Percentiles rank a stretch among this genome's conserved stretches.
Evolutionary conservation across 2,797 vertebrate genomes (phyloP).

Genomic region (Peromyscus attwateri): DNA sequence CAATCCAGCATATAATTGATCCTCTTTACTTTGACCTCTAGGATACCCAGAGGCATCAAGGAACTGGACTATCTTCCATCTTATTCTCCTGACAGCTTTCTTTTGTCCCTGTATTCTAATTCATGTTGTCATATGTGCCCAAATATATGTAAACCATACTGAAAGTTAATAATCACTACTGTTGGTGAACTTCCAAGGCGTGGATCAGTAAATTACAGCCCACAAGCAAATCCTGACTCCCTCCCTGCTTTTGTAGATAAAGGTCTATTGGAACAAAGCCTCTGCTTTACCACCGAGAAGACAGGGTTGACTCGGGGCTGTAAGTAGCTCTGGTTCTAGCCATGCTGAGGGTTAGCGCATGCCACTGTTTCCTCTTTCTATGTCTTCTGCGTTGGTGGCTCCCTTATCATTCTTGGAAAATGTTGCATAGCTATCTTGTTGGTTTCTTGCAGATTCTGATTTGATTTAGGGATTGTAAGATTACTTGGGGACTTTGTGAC

Average conservation of each 20-base stretch:
- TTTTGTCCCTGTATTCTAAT: conserved; percentile 20
- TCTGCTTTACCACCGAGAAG: neutral
- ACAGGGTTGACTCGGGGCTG: neutral
- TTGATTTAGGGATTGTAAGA: conserved; percentile 17
- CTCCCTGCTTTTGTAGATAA: neutral
- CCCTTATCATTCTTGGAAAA: neutral
- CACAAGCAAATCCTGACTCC: neutral
- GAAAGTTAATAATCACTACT: neutral
- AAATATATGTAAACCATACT: neutral
- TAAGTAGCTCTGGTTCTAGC: neutral
- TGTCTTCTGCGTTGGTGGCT: neutral
- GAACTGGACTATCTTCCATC: neutral
- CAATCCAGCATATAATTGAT: neutral
- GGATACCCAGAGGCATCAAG: neutral
- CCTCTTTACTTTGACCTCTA: neutral
- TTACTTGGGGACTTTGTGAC: neutral
- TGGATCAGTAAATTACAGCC: neutral
- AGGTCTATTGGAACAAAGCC: neutral
- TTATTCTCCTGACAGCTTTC: neutral
- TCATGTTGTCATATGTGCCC: neutral
- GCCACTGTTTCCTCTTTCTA: neutral
- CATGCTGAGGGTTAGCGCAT: neutral
- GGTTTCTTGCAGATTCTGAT: conserved; percentile 41
- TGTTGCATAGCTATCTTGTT: neutral
- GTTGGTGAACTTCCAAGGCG: neutral